Conservation (phyloP, 2,113 vertebrate species). For the Pontoporia blainvillei region DNA sequence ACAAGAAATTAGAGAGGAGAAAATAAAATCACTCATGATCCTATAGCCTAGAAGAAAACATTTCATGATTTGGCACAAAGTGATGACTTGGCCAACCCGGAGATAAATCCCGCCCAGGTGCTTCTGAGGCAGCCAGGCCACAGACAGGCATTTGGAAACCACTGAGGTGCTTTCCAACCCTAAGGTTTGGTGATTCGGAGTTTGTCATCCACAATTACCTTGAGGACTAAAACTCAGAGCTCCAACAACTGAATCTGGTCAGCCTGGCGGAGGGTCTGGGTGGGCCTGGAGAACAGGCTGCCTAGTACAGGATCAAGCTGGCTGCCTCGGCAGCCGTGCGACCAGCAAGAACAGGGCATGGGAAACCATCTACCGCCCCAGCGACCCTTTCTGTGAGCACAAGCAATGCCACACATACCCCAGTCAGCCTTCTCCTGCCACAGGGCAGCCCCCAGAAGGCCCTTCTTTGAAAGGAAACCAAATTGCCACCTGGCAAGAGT, state of each 20-base stretch:
- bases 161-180: background rate
- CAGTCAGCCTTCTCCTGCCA: background rate
- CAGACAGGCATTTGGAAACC: conserved; percentile 29
- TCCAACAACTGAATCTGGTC: background rate
- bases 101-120: background rate
- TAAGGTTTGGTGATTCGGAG: background rate
- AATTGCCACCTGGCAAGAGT: background rate
- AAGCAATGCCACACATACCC: background rate
- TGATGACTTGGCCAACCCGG: background rate
- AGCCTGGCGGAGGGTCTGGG: background rate
- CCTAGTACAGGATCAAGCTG: too few relatives aligned
- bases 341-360: background rate
- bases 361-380: background rate
- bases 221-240: background rate
- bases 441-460: background rate
- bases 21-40: background rate
- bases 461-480: conserved; percentile 22
- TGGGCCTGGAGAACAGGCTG: background rate
- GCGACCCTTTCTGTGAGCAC: background rate
- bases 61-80: background rate
- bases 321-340: background rate
- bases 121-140: conserved; percentile 10
- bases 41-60: conserved; percentile 33
- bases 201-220: background rate
- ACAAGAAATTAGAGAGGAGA: background rate